phyloP scores from a whole-genome alignment of 2,888 invertebrate species.

The Rotaria macrura region DNA sequence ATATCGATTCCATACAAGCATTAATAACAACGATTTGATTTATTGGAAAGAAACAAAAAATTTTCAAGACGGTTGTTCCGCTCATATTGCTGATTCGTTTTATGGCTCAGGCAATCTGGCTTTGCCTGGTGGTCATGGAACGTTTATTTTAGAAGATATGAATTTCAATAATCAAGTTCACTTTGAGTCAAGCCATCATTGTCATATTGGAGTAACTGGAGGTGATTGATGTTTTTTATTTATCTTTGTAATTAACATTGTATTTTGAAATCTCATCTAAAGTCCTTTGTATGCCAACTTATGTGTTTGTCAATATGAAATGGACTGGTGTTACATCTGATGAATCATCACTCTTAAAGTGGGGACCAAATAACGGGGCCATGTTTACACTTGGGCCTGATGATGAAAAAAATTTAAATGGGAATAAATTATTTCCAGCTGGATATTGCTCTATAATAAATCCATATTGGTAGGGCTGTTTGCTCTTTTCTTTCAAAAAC shows the following conservation, averaged over 20 bases:
- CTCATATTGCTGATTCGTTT: background rate
- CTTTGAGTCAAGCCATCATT: background rate
- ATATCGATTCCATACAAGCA: background rate
- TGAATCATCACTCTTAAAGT: background rate
- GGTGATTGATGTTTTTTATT: background rate
- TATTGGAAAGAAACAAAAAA: background rate
- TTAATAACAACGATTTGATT: background rate
- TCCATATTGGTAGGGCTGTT: background rate
- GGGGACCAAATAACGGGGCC: conserved; percentile 6
- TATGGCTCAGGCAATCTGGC: background rate
- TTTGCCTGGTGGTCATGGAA: background rate
- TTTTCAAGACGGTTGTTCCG: background rate
- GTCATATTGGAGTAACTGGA: background rate
- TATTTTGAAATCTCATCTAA: background rate
- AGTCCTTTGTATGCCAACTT: conserved; percentile 21
- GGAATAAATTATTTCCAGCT: background rate
- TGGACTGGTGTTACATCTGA: background rate
- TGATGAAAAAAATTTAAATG: background rate
- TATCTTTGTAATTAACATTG: background rate
- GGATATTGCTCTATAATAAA: background rate
- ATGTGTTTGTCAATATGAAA: conserved; percentile 18
- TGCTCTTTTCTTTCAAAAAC: background rate
- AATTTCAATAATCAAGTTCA: background rate
- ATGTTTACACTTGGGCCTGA: conserved; percentile 22
- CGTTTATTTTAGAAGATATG: background rate